Evolutionary conservation across 64 coral and sea anemone species (phyloP).

Genomic region (Pachyseris speciosa): DNA sequence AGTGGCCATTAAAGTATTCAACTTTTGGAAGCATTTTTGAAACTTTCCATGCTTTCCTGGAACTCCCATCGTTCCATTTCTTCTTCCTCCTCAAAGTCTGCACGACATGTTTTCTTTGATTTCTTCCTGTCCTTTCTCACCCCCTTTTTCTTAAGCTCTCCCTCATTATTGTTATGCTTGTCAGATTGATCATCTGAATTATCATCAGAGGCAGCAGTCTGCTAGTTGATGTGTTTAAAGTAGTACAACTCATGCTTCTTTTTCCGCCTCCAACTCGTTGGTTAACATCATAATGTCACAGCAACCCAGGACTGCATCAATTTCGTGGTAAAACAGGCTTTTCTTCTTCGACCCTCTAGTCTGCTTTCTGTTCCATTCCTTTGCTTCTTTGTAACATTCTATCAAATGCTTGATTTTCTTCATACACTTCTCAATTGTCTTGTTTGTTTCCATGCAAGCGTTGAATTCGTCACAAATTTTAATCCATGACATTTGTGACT

Average conservation of each 20-base stretch:
- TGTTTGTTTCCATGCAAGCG: background rate
- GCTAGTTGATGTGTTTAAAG: background rate
- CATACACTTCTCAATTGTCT: constrained; percentile 14
- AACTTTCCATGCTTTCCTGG: background rate
- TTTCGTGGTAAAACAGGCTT: constrained; percentile 33
- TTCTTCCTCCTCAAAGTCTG: background rate
- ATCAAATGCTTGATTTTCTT: constrained; percentile 41
- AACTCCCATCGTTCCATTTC: background rate
- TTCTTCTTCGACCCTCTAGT: constrained; percentile 28
- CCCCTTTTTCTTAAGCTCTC: background rate
- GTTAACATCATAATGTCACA: constrained; percentile 35
- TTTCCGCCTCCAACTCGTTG: background rate
- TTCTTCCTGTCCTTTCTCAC: background rate
- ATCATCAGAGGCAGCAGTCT: background rate
- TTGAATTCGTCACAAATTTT: background rate
- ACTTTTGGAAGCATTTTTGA: background rate
- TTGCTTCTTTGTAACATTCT: constrained; percentile 32
- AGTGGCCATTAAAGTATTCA: background rate
- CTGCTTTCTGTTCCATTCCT: constrained; percentile 57
- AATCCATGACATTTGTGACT: background rate
- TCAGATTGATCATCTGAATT: background rate
- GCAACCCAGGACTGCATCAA: constrained; percentile 37
- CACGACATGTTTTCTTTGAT: background rate
- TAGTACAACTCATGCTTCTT: background rate
- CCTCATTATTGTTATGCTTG: background rate